Conservation (phyloP, 2,888 invertebrate genomes). For the Drosophila vallismaia region DNA sequence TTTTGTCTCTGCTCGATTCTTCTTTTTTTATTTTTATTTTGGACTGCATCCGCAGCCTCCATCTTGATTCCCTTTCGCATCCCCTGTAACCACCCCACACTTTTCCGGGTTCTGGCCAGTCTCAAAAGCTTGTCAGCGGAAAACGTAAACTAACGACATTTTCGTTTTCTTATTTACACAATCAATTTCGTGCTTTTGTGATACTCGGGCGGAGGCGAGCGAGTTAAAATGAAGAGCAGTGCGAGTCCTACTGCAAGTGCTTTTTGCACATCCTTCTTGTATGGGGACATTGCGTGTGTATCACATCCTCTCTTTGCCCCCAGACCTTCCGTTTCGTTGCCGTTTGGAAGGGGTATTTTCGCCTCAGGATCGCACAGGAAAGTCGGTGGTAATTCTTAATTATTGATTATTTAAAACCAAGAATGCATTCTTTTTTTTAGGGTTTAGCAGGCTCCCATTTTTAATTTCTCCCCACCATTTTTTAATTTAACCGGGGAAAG, state of each 20-base stretch:
- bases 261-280: conserved; percentile 35
- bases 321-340: not conserved
- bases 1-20: conserved; percentile 46
- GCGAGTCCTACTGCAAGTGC: conserved; percentile 15
- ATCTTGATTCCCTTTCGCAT: not conserved
- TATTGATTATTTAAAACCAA: not conserved
- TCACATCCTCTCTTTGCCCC: conserved; percentile 22
- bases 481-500: too few species aligned
- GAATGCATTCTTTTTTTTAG: not conserved
- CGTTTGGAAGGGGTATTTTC: not conserved
- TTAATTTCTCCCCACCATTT: too few species aligned
- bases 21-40: conserved; percentile 17
- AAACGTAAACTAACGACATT: conserved; percentile 79
- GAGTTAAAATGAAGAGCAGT: conserved; percentile 23
- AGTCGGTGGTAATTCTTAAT: not conserved
- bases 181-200: conserved; percentile 76
- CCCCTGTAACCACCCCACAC: not conserved
- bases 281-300: conserved; percentile 24
- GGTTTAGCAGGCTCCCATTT: not conserved
- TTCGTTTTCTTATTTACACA: conserved; percentile 78
- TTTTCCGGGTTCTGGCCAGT: conserved; percentile 24
- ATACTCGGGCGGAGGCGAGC: conserved; percentile 42
- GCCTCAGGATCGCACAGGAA: not conserved
- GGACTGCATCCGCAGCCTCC: conserved; percentile 16
- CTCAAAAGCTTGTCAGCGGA: conserved; percentile 70